Evolutionary conservation across 1,140 invertebrate genomes (phyloP), one percentile per base, ranked within the genome.

Genomic region (Belonocnema kinseyi): DNA sequence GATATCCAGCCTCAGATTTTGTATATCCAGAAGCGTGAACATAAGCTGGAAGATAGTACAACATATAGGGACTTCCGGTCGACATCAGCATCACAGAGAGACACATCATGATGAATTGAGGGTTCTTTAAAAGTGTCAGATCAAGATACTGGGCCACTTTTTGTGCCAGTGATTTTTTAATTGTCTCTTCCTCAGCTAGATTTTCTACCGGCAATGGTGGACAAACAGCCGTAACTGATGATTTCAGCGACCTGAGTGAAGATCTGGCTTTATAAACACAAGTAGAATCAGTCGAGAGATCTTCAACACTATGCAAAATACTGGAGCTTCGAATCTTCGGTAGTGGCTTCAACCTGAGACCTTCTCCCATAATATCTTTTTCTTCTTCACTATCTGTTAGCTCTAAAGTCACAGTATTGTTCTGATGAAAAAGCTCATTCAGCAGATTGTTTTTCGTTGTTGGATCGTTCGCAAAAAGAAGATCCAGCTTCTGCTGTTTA

Each of bases 21-120:
- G 92, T 93, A 76, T 95, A 94, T 1, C 94, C 95, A n/a, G 91
- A 91, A 0, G 93, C 92, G 16, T 94, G 93, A 0, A 94, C 95
- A 83, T 95, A 95, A 0, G 95, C 94, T 2, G 95, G 95, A 58
- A 96, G 86, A 85, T 95, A 95, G 85, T 95, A 95, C 7, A 96
- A 86, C 88, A 95, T 94, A 83, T 96, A 95, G 0, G 95, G 95
- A 21, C 95, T 95, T 8, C 95, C 95, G 6, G 94, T 94, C 0
- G 95, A 95, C 94, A 96, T 95, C 2, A 95, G 90, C 8, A 93
- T 94, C 12, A 96, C 95, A 8, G 95, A 95, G 2, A 94, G 90
- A 76, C 94, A 95, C 89, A 96, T 93, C 77, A 95, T 90, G 50
- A 95, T 93, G 81, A 96, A 96, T n/a, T 93, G 92, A 71, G 93